Base-by-base conservation (phyloP, 2,113 vertebrate species). In the Eidolon helvum region DNA sequence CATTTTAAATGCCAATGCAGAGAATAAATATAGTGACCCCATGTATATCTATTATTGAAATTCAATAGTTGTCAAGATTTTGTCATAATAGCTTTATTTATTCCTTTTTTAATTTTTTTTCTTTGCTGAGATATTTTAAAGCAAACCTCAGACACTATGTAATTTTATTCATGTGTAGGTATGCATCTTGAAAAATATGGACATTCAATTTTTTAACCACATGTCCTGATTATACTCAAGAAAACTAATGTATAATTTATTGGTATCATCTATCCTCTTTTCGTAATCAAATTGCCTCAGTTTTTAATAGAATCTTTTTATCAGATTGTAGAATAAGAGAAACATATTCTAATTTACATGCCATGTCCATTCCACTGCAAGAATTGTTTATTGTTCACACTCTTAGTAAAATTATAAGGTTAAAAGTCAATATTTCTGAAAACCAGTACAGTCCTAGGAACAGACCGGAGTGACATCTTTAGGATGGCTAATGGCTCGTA, bases 41-140 rank as follows among this genome's bases (percentile, higher is more conserved):
- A 28, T 30, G 38, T 16, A 19, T 43, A 53, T 14, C 24, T 15
- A n/a, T 28, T 38, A 48, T 53, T 85, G 40, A 87, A 87, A 93
- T 68, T 72, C 12, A 91, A 45, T 21, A 91, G 1, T 82, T 57
- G 61, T 38, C 38, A 40, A 66, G 15, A 69, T 78, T 94, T 87
- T 79, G 8, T 71, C 57, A 30, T 43, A 59, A 89, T 77, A 95
- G 11, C 21, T 72, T 82, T 57, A 68, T 66, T 43, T 57, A 74
- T 68, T 40, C 4, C 1, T 86, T 88, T 59, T 7, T 85, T 71
- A 14, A 90, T 38, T 35, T 24, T 10, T 45, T 93, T 95, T n/a
- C 63, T 89, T 83, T 80, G 24, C 24, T 84, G 45, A 82, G 61
- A 22, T 91, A 71, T 83, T 69, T 96, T 95, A 79, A 87, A 95